Evolutionary conservation across 2,113 vertebrate genomes (phyloP).

Genomic region (rat (Rattus norvegicus)): DNA sequence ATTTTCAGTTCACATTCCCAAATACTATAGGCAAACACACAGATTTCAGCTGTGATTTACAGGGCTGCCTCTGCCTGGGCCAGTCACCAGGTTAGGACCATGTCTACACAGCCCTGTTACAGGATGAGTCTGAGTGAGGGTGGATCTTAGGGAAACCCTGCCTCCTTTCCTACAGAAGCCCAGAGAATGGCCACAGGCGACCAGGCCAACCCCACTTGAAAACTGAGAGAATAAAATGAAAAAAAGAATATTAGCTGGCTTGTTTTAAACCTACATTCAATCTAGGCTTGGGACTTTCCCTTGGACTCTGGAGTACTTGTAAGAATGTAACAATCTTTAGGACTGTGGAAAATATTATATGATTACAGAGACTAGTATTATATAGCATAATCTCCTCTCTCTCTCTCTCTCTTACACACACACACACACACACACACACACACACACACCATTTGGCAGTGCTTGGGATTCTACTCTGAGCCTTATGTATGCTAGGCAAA

Average conservation of each 20-base stretch:
- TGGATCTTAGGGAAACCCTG: background rate
- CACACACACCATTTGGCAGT: background rate
- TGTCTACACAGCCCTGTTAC: background rate
- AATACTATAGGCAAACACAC: conserved; percentile 71
- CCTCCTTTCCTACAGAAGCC: background rate
- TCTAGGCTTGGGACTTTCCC: background rate
- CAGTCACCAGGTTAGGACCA: conserved; percentile 9
- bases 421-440: background rate
- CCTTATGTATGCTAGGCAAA: background rate
- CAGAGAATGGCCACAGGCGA: background rate
- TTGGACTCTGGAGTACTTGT: conserved; percentile 32
- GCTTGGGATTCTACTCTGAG: background rate
- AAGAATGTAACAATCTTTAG: background rate
- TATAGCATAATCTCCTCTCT: background rate
- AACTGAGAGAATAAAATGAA: background rate
- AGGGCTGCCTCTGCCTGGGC: background rate
- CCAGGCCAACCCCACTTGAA: background rate
- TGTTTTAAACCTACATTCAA: background rate
- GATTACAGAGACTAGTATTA: conserved; percentile 45
- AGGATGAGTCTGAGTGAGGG: background rate
- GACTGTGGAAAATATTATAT: conserved; percentile 58
- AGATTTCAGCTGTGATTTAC: conserved; percentile 52
- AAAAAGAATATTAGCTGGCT: background rate
- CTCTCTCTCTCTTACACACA: background rate
- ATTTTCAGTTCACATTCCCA: conserved; percentile 82